Base-by-base conservation (phyloP, 2,888 invertebrate genomes). In the Caenorhabditis sulstoni region DNA sequence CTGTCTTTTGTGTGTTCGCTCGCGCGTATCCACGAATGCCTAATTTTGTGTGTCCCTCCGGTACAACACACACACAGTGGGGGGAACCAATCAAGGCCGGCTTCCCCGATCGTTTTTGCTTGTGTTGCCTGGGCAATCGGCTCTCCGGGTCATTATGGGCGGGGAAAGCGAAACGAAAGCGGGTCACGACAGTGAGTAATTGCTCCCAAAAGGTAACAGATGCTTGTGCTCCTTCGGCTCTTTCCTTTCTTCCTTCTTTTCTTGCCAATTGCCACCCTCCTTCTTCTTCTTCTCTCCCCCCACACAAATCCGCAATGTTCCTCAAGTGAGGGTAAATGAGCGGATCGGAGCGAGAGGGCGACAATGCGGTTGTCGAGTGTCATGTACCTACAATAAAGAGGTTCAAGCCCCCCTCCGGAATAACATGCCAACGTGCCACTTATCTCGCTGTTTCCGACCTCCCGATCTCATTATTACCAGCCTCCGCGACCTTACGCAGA, bases 1-100 rank as follows among this genome's bases (percentile, higher is more conserved):
- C 66, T 67, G 66, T 61, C 75, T 75, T 67, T 75, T 75, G 59
- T 55, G 66, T 74, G 61, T 49, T 49, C 57, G 61, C 57, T 61
- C 67, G 61, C 66, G 74, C 66, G 66, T 74, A 18, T 64, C 64
- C 73, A 64, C 47, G 55, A 57, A 52, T 52, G 41, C 52, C 64
- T 62, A 49, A 39, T 47, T 47, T 29, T 55, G 50, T 37, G 55
- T 23, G 22, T 22, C 16, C 44, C 18, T n/a, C 52, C 52, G 52
- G 52, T 65, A 53, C 52, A 52, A 50, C 16, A 50, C 22, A 23
- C 68, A n/a, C n/a, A n/a, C n/a, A n/a, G n/a, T n/a, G n/a, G n/a
- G n/a, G n/a, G n/a, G 29, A 29, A 3, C 29, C 61, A 70, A 62
- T 53, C 70, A 70, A 70, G 70, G 61, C 45, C 70, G 18, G 35